Base-by-base conservation (phyloP, 2,113 vertebrate species). In the Protomyctophum bolini region DNA sequence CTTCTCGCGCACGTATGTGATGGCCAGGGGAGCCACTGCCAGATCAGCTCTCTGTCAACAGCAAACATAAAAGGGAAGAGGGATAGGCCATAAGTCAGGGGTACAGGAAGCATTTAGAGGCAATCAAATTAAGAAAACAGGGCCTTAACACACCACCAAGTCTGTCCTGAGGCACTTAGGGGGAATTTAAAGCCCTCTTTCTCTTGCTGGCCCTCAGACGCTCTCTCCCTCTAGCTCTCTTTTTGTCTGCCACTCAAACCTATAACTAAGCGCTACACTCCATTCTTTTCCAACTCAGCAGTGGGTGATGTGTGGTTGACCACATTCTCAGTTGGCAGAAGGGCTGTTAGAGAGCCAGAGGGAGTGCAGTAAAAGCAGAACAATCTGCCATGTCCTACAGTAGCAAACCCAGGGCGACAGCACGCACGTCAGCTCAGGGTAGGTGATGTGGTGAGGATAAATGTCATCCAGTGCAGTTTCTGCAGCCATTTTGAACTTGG, bases 1-100 rank as follows among this genome's bases (percentile, higher is more conserved):
- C 93, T 98, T 98, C 95, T 99, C 97, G 58, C 97, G 94, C 79
- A 95, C 95, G 76, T 98, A 98, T 73, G 97, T 98, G 94, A 99
- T 99, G 91, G 97, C 95, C 91, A 99, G 88, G 8, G 97, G 97
- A 70, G 97, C 97, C 92, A 99, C 97, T 83, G 97, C 97, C 93
- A 99, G 96, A 89, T 99, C 97, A 94, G 97, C 97, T 97, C 96
- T 99, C 98, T 99, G 96, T 93, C 91, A 91, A 94, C 68, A 94
- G 62, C 41, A 93, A 92, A 94, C 58, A 94, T 66, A 87, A 89
- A 91, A 81, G 68, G 60, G 83, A 88, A 93, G 79, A 90, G 75
- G 83, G 87, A 89, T 66, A 82, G 71, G 58, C 62, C 59, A 4
- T 93, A 86, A 93, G 85, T 96, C 81, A 93, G 58, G 29, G 76